phyloP scores from a whole-genome alignment of 2,113 vertebrate species.

The Paracanthobrama guichenoti region DNA sequence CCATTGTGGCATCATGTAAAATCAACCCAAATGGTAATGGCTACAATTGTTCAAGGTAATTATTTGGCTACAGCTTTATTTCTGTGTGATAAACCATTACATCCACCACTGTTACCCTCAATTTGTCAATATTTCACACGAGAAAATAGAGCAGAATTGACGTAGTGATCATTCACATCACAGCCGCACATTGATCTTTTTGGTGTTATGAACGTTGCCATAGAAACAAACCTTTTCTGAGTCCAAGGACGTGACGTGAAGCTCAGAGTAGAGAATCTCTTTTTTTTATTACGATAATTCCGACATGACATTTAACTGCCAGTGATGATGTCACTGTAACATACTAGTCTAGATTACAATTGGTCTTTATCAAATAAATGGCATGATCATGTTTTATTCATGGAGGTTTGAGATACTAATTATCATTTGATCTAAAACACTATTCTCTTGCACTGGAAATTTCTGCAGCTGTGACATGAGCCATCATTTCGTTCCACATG shows the following conservation, averaged over 20 bases:
- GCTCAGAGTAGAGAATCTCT: neutral
- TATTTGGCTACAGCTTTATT: neutral
- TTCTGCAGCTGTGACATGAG: neutral
- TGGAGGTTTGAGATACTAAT: neutral
- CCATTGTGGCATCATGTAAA: neutral
- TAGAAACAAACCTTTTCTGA: neutral
- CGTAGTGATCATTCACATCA: neutral
- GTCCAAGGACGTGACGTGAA: neutral
- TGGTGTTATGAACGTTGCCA: constrained; percentile 14
- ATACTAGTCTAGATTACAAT: neutral
- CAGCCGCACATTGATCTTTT: neutral
- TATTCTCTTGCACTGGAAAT: neutral
- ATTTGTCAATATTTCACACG: neutral
- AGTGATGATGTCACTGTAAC: neutral
- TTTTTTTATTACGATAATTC: neutral
- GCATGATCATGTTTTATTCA: constrained; percentile 6
- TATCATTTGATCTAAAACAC: neutral
- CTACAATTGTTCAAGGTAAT: neutral
- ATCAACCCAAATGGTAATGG: neutral
- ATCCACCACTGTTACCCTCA: neutral
- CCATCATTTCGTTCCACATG: constrained; percentile 1
- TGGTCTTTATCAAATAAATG: neutral
- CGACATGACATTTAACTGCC: neutral
- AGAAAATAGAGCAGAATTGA: neutral
- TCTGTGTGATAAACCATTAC: neutral